These are phyloP conservation scores for Sardinella longiceps DNA, from an alignment of 2,797 vertebrate species.

Conservation along the genomic window DNA sequence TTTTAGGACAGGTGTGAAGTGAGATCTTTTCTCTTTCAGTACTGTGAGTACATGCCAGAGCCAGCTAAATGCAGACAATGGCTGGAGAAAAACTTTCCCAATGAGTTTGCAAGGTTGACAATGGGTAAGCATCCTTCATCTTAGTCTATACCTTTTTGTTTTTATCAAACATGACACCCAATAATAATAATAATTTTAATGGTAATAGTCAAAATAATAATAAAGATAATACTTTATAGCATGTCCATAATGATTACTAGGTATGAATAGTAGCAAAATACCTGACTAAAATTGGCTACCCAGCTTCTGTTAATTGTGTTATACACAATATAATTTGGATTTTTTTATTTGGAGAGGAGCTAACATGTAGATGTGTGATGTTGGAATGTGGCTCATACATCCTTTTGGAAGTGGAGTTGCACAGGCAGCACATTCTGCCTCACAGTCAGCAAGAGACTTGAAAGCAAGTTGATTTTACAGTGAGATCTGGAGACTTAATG, in stretches of 20 bases:
- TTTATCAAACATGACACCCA: background rate
- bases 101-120: slow-evolving; percentile 94
- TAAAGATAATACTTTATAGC: too few relatives aligned
- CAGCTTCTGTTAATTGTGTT: background rate
- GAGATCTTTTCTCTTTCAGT: slow-evolving; percentile 71
- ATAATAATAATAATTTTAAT: background rate
- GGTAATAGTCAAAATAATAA: too few relatives aligned
- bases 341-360: background rate
- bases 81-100: slow-evolving; percentile 99
- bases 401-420: background rate
- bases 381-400: background rate
- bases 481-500: background rate
- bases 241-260: too few relatives aligned
- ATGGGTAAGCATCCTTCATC: slow-evolving; percentile 79
- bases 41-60: slow-evolving; percentile 99
- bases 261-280: too few relatives aligned
- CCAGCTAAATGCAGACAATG: slow-evolving; percentile 97
- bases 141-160: background rate
- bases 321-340: background rate
- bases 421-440: background rate
- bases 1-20: background rate
- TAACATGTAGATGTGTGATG: too few relatives aligned
- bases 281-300: background rate
- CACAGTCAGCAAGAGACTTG: too few relatives aligned
- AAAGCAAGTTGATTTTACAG: background rate